Base-by-base conservation (phyloP, 2,797 vertebrate species). In the Helicolenus hilgendorfi region DNA sequence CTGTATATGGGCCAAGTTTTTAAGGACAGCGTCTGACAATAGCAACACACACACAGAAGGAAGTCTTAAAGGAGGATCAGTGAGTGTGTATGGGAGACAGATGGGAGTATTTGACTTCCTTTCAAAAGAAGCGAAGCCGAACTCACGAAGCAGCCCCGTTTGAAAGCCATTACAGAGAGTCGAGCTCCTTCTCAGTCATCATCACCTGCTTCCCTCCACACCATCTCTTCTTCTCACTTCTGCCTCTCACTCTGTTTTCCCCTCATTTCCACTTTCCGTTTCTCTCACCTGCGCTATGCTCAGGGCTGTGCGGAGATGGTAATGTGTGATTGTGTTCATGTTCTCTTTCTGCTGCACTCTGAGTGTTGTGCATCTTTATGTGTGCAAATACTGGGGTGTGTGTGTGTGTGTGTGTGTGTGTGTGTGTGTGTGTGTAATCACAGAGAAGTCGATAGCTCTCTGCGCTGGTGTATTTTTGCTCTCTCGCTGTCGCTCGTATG, bases 101-200 rank as follows among this genome's bases (percentile, higher is more conserved):
- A 96, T 95, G 95, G 91, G 81, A 83, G 86, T 87, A 95, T 95
- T 91, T 89, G 73, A 93, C 79, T 92, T 80, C 59, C 56, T 63
- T 79, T 92, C 78, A 72, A 73, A 81, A 77, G 76, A 67, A 89
- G 67, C 45, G 68, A 64, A 83, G 72, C 79, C 86, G 27, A 92
- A 87, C 72, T 91, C 83, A 74, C 15, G 10, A 80, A 78, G 78
- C 84, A 72, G 78, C 62, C 56, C 67, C 36, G 74, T 89, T 89
- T 76, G 63, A 88, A 67, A 79, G 82, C 49, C 78, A 27, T 83
- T 56, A 82, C 72, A 62, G 65, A 85, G 45, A 89, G 76, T 77
- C 3, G 22, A 65, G 55, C 84, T 89, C 65, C 33, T 73, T 77
- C 81, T 87, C 58, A n/a, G 77, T 72, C 26, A 3, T 77, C 79